A percentile compares a stretch with the other conserved stretches of the same genome.
phyloP scores from a whole-genome alignment of 2,888 invertebrate genomes.

The Mimachlamys varia region DNA sequence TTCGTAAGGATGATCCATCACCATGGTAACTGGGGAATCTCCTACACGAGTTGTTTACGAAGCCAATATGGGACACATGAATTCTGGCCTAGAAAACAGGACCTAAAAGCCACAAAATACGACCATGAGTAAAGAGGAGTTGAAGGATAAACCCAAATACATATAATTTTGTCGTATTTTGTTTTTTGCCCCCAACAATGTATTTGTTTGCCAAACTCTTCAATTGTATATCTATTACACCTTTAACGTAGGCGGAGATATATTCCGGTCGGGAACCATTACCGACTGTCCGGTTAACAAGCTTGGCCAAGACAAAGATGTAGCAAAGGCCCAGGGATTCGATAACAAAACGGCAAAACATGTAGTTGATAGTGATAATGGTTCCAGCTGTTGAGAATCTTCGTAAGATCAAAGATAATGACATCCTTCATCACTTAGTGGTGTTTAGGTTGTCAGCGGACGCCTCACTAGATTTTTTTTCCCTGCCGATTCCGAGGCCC shows the following conservation, averaged over 20 bases:
- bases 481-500: not conserved
- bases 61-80: not conserved
- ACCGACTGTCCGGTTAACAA: not conserved
- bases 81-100: not conserved
- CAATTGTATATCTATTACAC: not conserved
- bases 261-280: not conserved
- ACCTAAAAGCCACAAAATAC: not conserved
- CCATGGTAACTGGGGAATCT: not conserved
- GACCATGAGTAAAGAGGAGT: not conserved
- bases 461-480: not conserved
- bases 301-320: not conserved
- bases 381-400: not conserved
- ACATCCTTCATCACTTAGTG: not conserved
- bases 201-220: not conserved
- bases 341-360: slow-evolving; percentile 9
- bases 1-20: not conserved
- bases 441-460: not conserved
- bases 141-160: no score
- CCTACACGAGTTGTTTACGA: not conserved
- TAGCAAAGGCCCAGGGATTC: not conserved
- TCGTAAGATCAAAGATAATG: not conserved
- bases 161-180: not conserved
- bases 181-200: not conserved
- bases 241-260: not conserved
- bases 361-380: not conserved